Base-by-base conservation (phyloP, 2,797 vertebrate genomes). In the Catostomus latipinnis region DNA sequence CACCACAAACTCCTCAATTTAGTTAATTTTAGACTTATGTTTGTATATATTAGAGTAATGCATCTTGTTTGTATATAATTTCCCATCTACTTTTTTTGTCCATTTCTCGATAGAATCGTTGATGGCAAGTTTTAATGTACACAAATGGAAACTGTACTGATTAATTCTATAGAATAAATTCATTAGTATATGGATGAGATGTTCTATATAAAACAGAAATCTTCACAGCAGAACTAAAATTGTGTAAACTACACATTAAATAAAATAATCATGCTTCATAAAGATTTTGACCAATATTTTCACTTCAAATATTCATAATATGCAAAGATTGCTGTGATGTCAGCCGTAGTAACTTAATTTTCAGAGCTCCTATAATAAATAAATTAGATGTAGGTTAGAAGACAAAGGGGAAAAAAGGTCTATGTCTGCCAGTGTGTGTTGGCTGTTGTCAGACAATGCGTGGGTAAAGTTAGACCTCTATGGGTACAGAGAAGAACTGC, bases 381-480 rank as follows among this genome's bases (percentile, higher is more conserved):
- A 16, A 62, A 53, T 18, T 5, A 5, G 14, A 18, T 34, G 52
- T 14, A 65, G n/a, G 54, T 12, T 43, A 50, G 16, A 13, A 78
- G 10, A 22, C 62, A 66, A 66, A 10, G 6, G 22, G 8, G 34
- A 11, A 74, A 65, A 45, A 54, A 53, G 9, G 14, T 8, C 22
- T 18, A 54, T 22, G 54, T 54, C 66, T 67, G 43, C 61, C 7
- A 9, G 56, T n/a, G 9, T 68, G 65, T 43, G 13, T 8, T 61
- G 13, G 62, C 22, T 22, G 8, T 14, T 75, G 45, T 43, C 45
- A 69, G 48, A 71, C 46, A 71, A 16, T 66, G 22, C 11, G 75
- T 18, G 72, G 88, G 81, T 84, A 86, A 90, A 90, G 57, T 90
- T 89, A 87, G 90, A 91, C 92, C 92, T 93, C 93, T 93, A 81